Percentiles rank a stretch among this genome's conserved stretches.
phyloP scores from a whole-genome alignment of 2,113 vertebrate species.

The Pogona vitticeps region DNA sequence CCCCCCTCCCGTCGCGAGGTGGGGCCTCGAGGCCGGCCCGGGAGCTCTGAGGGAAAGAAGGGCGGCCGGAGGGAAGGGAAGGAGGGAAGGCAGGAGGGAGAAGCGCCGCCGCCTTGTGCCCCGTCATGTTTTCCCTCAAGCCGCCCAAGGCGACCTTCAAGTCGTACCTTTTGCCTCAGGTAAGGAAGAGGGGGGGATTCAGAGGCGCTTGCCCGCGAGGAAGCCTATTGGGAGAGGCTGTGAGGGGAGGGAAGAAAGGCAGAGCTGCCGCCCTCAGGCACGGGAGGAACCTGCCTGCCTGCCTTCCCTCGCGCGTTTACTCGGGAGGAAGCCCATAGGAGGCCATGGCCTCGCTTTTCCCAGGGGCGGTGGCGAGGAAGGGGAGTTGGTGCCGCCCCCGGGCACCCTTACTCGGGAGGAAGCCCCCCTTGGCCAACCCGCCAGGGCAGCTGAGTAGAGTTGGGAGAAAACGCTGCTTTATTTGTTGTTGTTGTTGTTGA shows the following conservation, averaged over 20 bases:
- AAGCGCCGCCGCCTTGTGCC: background rate
- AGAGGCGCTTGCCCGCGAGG: too few species aligned
- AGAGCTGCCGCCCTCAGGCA: too few species aligned
- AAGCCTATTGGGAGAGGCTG: background rate
- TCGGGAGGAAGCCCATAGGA: too few species aligned
- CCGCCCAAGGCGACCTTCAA: constrained; percentile 88
- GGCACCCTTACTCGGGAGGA: too few species aligned
- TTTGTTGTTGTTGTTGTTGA: too few species aligned
- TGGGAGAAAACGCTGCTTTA: too few species aligned
- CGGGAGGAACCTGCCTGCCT: too few species aligned
- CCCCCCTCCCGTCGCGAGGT: too few species aligned
- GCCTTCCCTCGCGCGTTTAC: too few species aligned
- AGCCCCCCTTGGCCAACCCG: too few species aligned
- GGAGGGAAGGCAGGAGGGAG: background rate
- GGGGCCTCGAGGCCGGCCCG: background rate
- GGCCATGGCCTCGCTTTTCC: background rate
- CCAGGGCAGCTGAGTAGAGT: too few species aligned
- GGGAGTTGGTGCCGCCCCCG: too few species aligned
- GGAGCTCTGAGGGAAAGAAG: background rate
- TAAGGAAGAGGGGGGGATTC: constrained; percentile 57
- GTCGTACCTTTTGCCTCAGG: constrained; percentile 92
- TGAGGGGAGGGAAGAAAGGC: background rate
- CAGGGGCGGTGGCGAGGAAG: background rate
- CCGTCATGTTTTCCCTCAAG: constrained; percentile 87
- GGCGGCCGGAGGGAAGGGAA: background rate